phyloP scores from a whole-genome alignment of 2,888 invertebrate species.

The Prosapia bicincta region DNA sequence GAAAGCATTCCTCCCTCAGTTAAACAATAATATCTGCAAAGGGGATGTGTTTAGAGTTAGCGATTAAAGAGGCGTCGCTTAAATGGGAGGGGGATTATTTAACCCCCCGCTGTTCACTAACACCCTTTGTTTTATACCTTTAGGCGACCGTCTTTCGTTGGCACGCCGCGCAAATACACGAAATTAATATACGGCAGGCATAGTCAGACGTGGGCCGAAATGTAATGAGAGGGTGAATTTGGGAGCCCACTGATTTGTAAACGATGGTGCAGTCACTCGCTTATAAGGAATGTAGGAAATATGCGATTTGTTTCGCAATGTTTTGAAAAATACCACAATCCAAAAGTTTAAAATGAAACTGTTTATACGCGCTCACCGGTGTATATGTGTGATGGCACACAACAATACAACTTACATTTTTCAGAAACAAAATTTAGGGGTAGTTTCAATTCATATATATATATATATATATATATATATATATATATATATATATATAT shows the following conservation, averaged over 20 bases:
- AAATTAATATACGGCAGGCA: not conserved
- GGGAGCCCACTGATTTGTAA: not conserved
- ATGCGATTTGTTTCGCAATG: too few relatives aligned
- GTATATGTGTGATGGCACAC: too few relatives aligned
- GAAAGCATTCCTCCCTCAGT: not conserved
- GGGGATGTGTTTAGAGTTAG: constrained; percentile 2
- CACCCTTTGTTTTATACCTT: constrained; percentile 2
- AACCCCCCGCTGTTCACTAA: not conserved
- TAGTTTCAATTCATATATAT: too few relatives aligned
- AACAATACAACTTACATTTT: too few relatives aligned
- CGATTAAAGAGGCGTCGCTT: not conserved
- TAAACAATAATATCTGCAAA: not conserved
- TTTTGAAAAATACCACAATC: too few relatives aligned
- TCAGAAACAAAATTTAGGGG: too few relatives aligned
- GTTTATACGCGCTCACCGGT: too few relatives aligned
- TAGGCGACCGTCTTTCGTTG: not conserved
- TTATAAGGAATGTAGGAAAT: too few relatives aligned
- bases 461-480: too few relatives aligned
- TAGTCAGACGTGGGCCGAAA: not conserved
- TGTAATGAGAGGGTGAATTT: not conserved
- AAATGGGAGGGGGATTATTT: not conserved
- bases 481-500: too few relatives aligned
- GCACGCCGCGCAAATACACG: not conserved
- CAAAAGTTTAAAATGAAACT: too few relatives aligned
- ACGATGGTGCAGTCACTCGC: too few relatives aligned